A percentile compares a stretch with the other conserved stretches of the same genome.
phyloP scores from a whole-genome alignment of 2,797 vertebrate species.

The Perodicticus potto region DNA sequence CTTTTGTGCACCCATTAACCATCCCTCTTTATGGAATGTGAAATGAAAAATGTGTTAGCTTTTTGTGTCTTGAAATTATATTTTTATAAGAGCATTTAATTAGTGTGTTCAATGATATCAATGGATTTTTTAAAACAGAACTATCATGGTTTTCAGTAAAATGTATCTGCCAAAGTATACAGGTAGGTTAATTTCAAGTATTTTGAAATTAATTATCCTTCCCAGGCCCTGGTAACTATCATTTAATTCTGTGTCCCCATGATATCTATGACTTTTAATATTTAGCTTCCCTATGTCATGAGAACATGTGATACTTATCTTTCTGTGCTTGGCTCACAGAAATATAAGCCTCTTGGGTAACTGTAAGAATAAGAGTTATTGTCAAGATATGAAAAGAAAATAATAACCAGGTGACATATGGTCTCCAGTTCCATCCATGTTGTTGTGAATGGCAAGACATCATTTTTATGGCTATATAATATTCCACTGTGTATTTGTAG shows the following conservation, averaged over 20 bases:
- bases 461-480: background rate
- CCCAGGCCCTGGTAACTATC: background rate
- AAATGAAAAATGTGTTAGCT: background rate
- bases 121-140: background rate
- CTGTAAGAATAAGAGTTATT: no score
- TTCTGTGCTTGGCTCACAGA: background rate
- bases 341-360: no score
- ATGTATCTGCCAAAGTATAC: background rate
- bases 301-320: background rate
- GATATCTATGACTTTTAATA: background rate
- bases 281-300: background rate
- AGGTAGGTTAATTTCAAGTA: background rate
- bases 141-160: background rate
- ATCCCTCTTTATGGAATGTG: background rate
- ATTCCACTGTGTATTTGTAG: background rate
- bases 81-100: slow-evolving; percentile 64
- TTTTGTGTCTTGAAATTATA: slow-evolving; percentile 36
- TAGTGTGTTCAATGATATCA: background rate
- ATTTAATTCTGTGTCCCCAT: background rate
- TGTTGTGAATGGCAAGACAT: background rate
- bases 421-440: background rate
- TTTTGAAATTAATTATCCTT: background rate
- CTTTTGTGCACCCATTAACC: background rate
- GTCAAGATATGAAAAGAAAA: no score
- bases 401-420: background rate